phyloP scores from a whole-genome alignment of 2,888 invertebrate genomes.

The Lasioglossum lativentre region DNA sequence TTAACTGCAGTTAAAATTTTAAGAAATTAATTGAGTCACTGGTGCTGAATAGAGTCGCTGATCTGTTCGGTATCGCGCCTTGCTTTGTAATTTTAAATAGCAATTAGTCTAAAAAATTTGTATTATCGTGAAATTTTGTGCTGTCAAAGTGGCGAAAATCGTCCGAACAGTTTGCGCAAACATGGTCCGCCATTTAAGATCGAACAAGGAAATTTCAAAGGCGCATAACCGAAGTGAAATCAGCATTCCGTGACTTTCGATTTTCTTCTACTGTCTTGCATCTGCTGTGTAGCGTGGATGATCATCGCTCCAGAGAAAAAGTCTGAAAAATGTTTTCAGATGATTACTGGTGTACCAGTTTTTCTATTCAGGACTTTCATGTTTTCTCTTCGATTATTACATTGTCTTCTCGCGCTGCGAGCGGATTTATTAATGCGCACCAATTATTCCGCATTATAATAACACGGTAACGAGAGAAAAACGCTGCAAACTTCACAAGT shows the following conservation, averaged over 20 bases:
- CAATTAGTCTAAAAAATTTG: not conserved
- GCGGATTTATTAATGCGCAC: not conserved
- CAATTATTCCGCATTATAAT: not conserved
- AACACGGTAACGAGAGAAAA: not conserved
- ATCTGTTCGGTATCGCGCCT: not conserved
- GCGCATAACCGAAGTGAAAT: not conserved
- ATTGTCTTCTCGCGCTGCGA: not conserved
- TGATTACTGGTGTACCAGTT: not conserved
- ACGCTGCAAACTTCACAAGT: not conserved
- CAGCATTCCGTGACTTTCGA: conserved; percentile 5
- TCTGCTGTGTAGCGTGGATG: not conserved
- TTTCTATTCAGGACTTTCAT: not conserved
- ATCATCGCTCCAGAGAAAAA: not conserved
- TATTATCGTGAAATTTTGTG: not conserved
- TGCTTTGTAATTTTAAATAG: not conserved
- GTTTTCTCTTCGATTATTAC: conserved; percentile 14
- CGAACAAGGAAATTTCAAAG: not conserved
- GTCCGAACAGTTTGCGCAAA: not conserved
- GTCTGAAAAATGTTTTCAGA: not conserved
- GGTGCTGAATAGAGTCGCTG: not conserved
- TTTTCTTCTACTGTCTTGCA: not conserved
- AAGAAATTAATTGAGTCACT: too few relatives aligned
- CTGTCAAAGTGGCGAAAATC: not conserved
- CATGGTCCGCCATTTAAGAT: not conserved
- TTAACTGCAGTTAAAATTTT: not conserved